Evolutionary conservation across 2,113 vertebrate genomes (phyloP).

Genomic region (Lepus americanus): DNA sequence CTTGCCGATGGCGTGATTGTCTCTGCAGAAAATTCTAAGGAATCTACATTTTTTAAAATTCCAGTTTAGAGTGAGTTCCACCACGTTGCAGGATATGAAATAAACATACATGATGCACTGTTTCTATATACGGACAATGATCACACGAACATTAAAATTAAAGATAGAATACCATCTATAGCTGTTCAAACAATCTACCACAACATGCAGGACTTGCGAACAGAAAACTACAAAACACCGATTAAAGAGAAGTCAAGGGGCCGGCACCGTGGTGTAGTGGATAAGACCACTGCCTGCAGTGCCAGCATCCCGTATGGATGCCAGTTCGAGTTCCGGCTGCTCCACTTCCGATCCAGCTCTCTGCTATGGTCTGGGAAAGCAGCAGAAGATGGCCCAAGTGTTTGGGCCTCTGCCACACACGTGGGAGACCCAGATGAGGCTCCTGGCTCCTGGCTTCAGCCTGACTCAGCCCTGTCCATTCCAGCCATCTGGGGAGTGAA

Average conservation of each 20-base stretch:
- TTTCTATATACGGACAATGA: background rate
- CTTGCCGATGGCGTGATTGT: background rate
- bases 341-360: too few species aligned
- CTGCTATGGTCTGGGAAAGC: too few species aligned
- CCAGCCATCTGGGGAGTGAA: too few species aligned
- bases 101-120: background rate
- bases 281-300: too few species aligned
- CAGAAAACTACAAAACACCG: constrained; percentile 31
- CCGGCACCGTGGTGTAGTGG: too few species aligned
- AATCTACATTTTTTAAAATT: background rate
- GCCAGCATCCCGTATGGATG: too few species aligned
- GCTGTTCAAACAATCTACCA: background rate
- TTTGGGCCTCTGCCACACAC: too few species aligned
- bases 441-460: too few species aligned
- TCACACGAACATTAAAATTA: background rate
- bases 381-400: too few species aligned
- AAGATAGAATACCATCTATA: constrained; percentile 8
- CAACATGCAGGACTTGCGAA: background rate
- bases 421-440: too few species aligned
- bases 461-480: too few species aligned
- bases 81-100: constrained; percentile 25
- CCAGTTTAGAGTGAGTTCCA: background rate
- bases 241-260: background rate
- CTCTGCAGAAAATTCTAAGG: background rate
- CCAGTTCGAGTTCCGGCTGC: too few species aligned